Conservation (phyloP, 2,888 invertebrate genomes). For the Leptinotarsa peninsularis region DNA sequence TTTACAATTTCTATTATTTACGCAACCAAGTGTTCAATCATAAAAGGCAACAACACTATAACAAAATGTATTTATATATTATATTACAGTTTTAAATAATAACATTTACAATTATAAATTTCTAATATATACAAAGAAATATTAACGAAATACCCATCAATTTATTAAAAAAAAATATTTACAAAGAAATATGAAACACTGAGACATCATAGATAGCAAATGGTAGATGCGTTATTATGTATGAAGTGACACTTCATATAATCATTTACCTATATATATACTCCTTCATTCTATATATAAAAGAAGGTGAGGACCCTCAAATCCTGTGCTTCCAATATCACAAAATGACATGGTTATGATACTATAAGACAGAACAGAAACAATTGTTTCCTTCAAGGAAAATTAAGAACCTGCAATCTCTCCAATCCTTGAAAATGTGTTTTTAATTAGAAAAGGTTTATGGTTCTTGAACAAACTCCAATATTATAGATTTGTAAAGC, state of each 20-base stretch:
- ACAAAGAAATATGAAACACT: constrained; percentile 35
- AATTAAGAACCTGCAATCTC: background rate
- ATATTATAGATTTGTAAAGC: no score
- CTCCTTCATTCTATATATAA: constrained; percentile 15
- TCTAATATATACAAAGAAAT: constrained; percentile 46
- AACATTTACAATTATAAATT: constrained; percentile 35
- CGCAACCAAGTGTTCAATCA: constrained; percentile 34
- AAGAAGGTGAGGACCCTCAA: constrained; percentile 43
- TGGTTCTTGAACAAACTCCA: no score
- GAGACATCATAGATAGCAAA: constrained; percentile 40
- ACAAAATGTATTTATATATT: constrained; percentile 49
- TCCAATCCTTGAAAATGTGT: background rate
- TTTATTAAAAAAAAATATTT: constrained; percentile 33
- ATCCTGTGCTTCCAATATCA: constrained; percentile 36
- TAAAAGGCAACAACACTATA: constrained; percentile 45
- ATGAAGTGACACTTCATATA: constrained; percentile 40
- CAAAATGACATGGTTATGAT: constrained; percentile 32
- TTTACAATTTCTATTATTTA: constrained; percentile 46
- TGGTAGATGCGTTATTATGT: constrained; percentile 45
- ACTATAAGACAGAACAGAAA: no score
- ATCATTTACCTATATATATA: constrained; percentile 32
- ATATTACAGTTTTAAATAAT: constrained; percentile 50
- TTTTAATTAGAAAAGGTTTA: no score
- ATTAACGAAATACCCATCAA: constrained; percentile 38
- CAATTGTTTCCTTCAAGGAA: no score